These are phyloP conservation scores for Nezara viridula DNA, from an alignment of 2,888 invertebrate species.

Conservation along the genomic window DNA sequence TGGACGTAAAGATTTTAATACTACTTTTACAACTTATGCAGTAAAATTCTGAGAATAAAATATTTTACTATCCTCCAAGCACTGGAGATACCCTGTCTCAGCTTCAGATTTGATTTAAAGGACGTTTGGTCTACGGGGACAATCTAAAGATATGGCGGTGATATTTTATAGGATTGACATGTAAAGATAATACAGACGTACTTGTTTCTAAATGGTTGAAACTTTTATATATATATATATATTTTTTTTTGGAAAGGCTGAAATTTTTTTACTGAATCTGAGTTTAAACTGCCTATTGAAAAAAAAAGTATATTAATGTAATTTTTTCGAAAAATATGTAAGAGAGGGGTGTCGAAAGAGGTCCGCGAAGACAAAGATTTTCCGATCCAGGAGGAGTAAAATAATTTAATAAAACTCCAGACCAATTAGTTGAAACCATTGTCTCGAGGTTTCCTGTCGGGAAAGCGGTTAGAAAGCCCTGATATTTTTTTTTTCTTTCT, in stretches of 20 bases:
- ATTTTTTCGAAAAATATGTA: not conserved
- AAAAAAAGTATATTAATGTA: no score
- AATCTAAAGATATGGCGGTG: not conserved
- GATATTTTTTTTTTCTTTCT: not conserved
- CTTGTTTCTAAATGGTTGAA: not conserved
- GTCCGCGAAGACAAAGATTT: not conserved
- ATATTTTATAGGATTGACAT: not conserved
- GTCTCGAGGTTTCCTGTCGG: slow-evolving; percentile 13
- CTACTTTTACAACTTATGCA: slow-evolving; percentile 23
- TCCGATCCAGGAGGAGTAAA: not conserved
- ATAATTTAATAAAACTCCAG: slow-evolving; percentile 43
- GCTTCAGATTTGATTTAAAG: not conserved
- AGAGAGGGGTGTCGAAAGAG: not conserved
- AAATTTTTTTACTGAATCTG: not conserved
- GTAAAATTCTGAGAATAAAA: slow-evolving; percentile 20
- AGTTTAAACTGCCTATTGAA: not conserved
- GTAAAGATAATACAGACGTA: slow-evolving; percentile 2
- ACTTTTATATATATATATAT: no score
- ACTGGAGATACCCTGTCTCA: not conserved
- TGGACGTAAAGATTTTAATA: not conserved
- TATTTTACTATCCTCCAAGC: slow-evolving; percentile 15
- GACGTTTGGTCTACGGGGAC: not conserved
- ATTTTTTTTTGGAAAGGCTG: not conserved
- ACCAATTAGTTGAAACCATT: slow-evolving; percentile 44
- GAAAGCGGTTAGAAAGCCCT: slow-evolving; percentile 5